Evolutionary conservation across 2,113 vertebrate species (phyloP).

Genomic region (Delphinapterus leucas): DNA sequence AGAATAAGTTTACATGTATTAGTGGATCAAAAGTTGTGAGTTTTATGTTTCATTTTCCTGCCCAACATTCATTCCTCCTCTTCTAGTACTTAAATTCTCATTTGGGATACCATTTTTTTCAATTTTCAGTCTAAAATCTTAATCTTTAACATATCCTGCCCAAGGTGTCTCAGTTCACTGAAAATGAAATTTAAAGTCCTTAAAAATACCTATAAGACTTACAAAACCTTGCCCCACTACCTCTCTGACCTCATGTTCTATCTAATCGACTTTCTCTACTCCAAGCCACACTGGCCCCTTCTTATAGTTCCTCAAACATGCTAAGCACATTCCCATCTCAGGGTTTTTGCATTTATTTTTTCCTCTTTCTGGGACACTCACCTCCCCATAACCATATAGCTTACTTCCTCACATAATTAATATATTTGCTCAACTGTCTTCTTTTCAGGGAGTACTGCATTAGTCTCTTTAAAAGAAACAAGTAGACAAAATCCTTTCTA

Average conservation of each 20-base stretch:
- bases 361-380: background rate
- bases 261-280: background rate
- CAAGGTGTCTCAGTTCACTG: background rate
- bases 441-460: background rate
- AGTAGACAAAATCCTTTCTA: background rate
- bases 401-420: background rate
- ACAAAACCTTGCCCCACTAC: background rate
- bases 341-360: background rate
- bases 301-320: background rate
- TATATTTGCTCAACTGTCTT: background rate
- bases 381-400: background rate
- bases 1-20: background rate
- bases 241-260: background rate
- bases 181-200: background rate
- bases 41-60: background rate
- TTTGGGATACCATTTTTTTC: background rate
- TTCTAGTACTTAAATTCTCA: background rate
- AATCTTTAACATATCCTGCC: background rate
- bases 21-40: background rate
- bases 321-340: background rate
- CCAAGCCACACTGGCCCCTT: fast-evolving
- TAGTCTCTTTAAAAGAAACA: background rate
- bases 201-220: background rate
- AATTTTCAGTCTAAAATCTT: background rate
- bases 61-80: background rate